A percentile compares a stretch with the other conserved stretches of the same genome.
These are phyloP conservation scores for Anagyrus pseudococci DNA, from an alignment of 2,888 invertebrate species.

Conservation along the genomic window DNA sequence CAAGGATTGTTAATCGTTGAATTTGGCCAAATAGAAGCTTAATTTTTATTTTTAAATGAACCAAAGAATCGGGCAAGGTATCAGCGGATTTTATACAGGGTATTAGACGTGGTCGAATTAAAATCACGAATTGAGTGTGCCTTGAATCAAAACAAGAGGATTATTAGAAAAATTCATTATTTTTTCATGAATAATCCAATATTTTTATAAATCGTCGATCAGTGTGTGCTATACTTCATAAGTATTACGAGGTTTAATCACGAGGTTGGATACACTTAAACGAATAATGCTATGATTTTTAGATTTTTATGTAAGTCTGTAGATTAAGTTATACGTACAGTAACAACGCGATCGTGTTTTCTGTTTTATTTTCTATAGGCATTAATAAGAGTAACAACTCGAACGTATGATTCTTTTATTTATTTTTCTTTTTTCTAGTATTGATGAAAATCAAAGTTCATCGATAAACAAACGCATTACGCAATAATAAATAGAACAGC, in stretches of 20 bases:
- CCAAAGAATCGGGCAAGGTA: too few relatives aligned
- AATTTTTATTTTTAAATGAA: too few relatives aligned
- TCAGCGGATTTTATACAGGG: too few relatives aligned
- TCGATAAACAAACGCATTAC: slow-evolving; percentile 3
- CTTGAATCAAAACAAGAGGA: too few relatives aligned
- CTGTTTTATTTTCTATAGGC: too few relatives aligned
- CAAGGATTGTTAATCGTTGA: too few relatives aligned
- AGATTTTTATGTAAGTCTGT: background rate
- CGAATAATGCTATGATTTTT: background rate
- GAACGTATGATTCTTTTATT: background rate
- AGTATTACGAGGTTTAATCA: background rate
- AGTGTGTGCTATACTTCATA: slow-evolving; percentile 3
- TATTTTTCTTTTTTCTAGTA: background rate
- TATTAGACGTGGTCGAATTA: too few relatives aligned
- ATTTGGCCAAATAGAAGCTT: too few relatives aligned
- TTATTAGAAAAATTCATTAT: too few relatives aligned
- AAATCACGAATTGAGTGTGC: too few relatives aligned
- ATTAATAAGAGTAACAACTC: background rate
- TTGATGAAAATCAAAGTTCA: background rate
- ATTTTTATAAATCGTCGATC: slow-evolving; percentile 25
- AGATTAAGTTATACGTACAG: background rate
- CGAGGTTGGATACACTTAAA: background rate
- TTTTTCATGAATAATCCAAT: too few relatives aligned
- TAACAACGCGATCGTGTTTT: too few relatives aligned
- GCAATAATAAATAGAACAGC: slow-evolving; percentile 3